Conservation (phyloP, 92 coral and sea anemone genomes). For the Zoanthus sansibaricus region DNA sequence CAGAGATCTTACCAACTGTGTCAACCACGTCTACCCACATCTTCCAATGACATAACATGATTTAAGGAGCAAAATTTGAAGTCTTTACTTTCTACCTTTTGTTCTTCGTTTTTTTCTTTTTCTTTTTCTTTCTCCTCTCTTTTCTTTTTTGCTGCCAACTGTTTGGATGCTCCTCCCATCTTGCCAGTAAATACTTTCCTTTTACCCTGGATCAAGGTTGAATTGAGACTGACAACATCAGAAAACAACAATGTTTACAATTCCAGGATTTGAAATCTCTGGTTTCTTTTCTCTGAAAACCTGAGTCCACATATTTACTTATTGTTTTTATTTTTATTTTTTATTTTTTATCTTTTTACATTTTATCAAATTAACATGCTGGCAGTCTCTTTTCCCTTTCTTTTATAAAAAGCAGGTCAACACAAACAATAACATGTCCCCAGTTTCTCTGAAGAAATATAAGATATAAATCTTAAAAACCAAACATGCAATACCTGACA, state of each 20-base stretch:
- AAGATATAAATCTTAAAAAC: no score
- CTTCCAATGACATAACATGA: no score
- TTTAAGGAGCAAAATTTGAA: no score
- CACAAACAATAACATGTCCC: no score
- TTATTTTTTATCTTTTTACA: no score
- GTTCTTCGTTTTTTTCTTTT: constrained; percentile 65
- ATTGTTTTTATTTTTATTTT: no score
- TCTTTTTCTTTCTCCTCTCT: constrained; percentile 88
- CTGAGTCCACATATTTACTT: no score
- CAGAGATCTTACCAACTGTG: no score
- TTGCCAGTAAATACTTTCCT: constrained; percentile 86
- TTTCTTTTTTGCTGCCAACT: constrained; percentile 90
- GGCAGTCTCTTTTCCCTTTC: neutral
- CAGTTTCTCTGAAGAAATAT: no score
- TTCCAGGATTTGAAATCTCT: constrained; percentile 26
- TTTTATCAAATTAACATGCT: no score
- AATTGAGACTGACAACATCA: constrained; percentile 92
- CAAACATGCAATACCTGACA: no score
- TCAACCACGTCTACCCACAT: no score
- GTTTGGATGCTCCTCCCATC: constrained; percentile 97
- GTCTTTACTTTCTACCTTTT: constrained; percentile 11
- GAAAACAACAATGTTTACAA: constrained; percentile 64
- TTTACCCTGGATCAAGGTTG: constrained; percentile 92
- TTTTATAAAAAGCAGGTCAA: neutral
- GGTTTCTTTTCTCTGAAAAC: neutral